phyloP scores from a whole-genome alignment of 2,113 vertebrate species.

The Kryptolebias marmoratus region DNA sequence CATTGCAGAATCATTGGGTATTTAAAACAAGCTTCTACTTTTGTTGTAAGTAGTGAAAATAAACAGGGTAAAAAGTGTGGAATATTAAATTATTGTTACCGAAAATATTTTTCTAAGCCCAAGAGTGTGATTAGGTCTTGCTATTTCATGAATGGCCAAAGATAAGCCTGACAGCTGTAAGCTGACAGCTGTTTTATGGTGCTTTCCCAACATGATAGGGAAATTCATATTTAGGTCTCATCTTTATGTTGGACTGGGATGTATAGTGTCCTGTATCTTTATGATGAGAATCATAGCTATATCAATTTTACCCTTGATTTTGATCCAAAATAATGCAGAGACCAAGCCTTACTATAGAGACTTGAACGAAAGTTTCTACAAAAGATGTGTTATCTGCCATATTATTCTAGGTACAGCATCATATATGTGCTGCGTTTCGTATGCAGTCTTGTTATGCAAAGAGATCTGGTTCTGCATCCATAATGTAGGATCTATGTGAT shows the following conservation, averaged over 20 bases:
- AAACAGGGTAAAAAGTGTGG: slow-evolving; percentile 13
- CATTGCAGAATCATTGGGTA: slow-evolving; percentile 28
- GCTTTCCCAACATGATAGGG: slow-evolving; percentile 7
- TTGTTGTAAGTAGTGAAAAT: slow-evolving; percentile 44
- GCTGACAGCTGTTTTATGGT: not conserved
- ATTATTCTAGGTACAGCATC: not conserved
- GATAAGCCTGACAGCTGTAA: slow-evolving; percentile 22
- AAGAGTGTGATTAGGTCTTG: slow-evolving; percentile 26
- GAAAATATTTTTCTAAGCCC: slow-evolving; percentile 48
- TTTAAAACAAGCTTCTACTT: slow-evolving; percentile 37
- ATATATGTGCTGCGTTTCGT: slow-evolving; percentile 22
- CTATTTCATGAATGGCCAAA: slow-evolving; percentile 29
- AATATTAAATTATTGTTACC: slow-evolving; percentile 43
- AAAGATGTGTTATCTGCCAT: not conserved
- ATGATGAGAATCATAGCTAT: not conserved
- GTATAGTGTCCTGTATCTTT: not conserved
- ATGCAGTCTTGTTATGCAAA: slow-evolving; percentile 37
- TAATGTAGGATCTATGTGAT: slow-evolving; percentile 25
- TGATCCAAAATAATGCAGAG: not conserved
- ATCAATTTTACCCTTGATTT: not conserved
- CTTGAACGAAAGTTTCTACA: not conserved
- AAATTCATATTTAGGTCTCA: slow-evolving; percentile 20
- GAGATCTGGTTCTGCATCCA: slow-evolving; percentile 38
- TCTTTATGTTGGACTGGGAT: not conserved
- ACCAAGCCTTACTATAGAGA: too few relatives aligned